Evolutionary conservation across 2,888 invertebrate genomes (phyloP), one percentile per base, ranked within the genome.

Genomic region (Drosophila neoperkinsi): DNA sequence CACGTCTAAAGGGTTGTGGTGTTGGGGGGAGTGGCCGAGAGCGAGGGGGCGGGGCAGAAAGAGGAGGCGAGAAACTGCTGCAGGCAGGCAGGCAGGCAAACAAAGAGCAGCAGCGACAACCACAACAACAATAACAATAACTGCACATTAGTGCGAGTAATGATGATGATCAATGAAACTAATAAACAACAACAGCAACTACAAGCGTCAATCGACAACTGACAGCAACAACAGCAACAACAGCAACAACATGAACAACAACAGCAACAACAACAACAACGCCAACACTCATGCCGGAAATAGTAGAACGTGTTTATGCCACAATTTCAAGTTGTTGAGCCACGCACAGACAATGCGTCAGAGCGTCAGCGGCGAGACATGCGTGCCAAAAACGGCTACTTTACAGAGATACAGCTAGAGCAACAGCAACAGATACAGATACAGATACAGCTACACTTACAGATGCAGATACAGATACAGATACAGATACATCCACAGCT

Each of bases 231-330:
- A 88, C 69, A 68, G 61, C 71, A 70, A 73, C 63, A 78, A 31
- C 60, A 68, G 25, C 59, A 60, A 31, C 60, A 64, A 69, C 52
- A 67, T 58, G 51, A 36, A 16, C 31, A 62, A 25, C 25, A 25
- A 25, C 25, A 25, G 25, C 65, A 71, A 61, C 72, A 69, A 73
- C 72, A 69, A 73, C 72, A 69, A 73, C 56, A 68, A 71, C 75
- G 62, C 52, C 71, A 86, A 83, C 84, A 88, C 84, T 88, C 84
- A 88, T 88, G 87, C 90, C 87, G 87, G 87, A 88, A 88, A 88
- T 88, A 76, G 89, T 90, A 86, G 87, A 90, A 88, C 87, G 87
- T 88, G 87, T 88, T 88, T 90, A 82, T 90, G 87, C 90, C 90
- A 87, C 87, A 89, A 80, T 86, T 88, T 82, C 84, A 86, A 85